Evolutionary conservation across 1,140 invertebrate species (phyloP), one percentile per base, ranked within the genome.

Genomic region (Reticulitermes speratus): DNA sequence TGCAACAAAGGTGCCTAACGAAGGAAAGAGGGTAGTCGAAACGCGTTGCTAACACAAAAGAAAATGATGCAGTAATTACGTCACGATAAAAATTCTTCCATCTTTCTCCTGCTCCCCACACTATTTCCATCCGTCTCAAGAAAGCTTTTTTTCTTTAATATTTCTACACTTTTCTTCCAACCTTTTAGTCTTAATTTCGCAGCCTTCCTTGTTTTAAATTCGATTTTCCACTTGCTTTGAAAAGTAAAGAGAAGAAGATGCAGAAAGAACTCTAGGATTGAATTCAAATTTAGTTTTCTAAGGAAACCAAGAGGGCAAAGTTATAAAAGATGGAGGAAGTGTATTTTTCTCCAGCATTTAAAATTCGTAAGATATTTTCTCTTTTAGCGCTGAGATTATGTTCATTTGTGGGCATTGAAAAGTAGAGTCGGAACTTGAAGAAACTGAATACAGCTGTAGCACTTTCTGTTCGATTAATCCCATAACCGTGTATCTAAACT

Each of bases 161-260:
- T 75, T 75, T 75, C 65, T 75, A 75, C n/a, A 25, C 65, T 75
- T 75, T 75, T 30, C 65, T 75, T 75, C 65, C 25, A 75, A 84
- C 44, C 48, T 84, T 84, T 84, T 44, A 84, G 44, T 84, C 48
- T 84, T 45, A 84, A 52, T 84, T 84, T n/a, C 38, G 48, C 32
- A 44, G 48, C 44, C 83, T 52, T 84, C 48, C 48, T 44, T 84
- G 44, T 84, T 45, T 45, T 84, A 84, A 84, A 84, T 84, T 84
- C 44, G 83, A 84, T 84, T 84, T 84, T 84, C 83, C 83, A 84
- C 83, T 84, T 52, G 83, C 83, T 84, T 84, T 84, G 83, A 84
- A 84, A 84, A 45, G 65, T 30, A 75, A 75, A 75, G 65, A 75
- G n/a, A 75, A 25, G n/a, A 25, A 75, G 52, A 55, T 12, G 52